phyloP scores from a whole-genome alignment of 2,113 vertebrate genomes.

The Mastomys coucha region DNA sequence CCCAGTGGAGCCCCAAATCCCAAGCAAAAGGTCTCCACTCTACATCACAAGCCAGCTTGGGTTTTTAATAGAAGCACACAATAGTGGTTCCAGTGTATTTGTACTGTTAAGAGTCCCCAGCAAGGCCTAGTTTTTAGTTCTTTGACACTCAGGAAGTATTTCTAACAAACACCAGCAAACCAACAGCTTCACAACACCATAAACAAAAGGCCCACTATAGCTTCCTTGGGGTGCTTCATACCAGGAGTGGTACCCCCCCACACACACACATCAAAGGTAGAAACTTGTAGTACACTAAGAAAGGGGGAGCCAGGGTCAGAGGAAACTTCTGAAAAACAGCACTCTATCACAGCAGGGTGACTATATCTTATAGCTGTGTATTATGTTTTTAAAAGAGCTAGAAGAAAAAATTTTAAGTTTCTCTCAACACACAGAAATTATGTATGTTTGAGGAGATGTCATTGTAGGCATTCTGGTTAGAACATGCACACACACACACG shows the following conservation, averaged over 20 bases:
- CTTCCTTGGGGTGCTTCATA: rapidly evolving
- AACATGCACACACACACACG: neutral
- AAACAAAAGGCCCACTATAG: neutral
- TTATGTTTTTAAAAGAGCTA: neutral
- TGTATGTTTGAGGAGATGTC: neutral
- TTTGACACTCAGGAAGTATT: neutral
- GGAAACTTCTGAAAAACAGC: neutral
- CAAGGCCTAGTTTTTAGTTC: neutral
- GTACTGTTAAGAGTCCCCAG: neutral
- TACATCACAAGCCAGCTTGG: neutral
- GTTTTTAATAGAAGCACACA: neutral
- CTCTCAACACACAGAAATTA: neutral
- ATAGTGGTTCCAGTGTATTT: neutral
- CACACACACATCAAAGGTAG: neutral
- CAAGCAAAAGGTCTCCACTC: neutral
- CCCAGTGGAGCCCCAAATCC: rapidly evolving
- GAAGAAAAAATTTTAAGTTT: neutral
- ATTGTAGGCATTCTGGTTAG: neutral
- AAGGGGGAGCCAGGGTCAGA: neutral
- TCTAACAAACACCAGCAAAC: neutral
- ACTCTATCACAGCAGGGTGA: neutral
- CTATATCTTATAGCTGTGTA: neutral
- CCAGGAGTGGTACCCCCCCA: too few species aligned
- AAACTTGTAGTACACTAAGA: neutral
- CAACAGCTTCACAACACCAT: neutral